Percentiles rank a stretch among this genome's conserved stretches.
Conservation (phyloP, 2,113 vertebrate species). For the Phoenicopterus ruber region DNA sequence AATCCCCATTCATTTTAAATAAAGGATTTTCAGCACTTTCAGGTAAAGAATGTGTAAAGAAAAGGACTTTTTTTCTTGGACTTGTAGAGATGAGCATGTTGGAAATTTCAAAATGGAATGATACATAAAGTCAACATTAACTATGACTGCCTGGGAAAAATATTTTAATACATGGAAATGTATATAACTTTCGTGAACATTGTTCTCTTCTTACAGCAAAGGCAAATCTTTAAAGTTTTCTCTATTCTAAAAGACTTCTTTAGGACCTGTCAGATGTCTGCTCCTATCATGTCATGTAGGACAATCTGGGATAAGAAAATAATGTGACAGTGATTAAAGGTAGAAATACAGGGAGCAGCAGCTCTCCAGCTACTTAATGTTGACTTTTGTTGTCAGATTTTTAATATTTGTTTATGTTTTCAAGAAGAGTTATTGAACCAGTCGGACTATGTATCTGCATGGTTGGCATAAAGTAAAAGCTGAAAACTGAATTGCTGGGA, state of each 20-base stretch:
- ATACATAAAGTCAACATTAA: background rate
- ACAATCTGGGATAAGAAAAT: background rate
- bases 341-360: background rate
- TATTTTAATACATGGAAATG: background rate
- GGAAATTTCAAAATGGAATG: background rate
- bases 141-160: background rate
- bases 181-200: background rate
- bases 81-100: background rate
- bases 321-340: background rate
- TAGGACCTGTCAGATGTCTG: background rate
- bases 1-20: background rate
- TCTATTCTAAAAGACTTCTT: background rate
- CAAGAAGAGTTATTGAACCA: background rate
- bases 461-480: background rate
- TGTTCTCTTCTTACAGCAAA: background rate
- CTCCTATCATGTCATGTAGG: background rate
- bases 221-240: background rate
- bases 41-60: background rate
- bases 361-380: background rate
- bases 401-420: background rate
- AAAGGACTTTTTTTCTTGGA: background rate
- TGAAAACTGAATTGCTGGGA: background rate
- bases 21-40: background rate
- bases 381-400: background rate
- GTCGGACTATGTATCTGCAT: background rate